Evolutionary conservation across 2,888 invertebrate species (phyloP), one percentile per base, ranked within the genome.

Genomic region (Cryptus viduatorius): DNA sequence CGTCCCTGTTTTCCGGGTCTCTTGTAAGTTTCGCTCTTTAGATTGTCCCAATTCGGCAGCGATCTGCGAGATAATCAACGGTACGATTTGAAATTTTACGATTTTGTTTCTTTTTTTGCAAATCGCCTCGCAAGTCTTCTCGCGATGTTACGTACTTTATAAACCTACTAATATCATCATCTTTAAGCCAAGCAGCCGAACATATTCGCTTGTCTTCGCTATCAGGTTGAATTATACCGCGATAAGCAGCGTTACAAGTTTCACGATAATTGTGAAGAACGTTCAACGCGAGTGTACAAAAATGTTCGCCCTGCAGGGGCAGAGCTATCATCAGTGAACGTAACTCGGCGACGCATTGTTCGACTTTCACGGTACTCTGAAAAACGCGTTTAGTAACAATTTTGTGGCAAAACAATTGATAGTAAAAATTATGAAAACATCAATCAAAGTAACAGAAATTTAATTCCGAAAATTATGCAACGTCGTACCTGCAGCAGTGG

Each of bases 91-190:
- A 80, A 44, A 24, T 79, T 77, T 24, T 16, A 24, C 46, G n/a
- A 10, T 16, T 67, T 44, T 19, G 48, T 37, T 24, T 46, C 19
- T 12, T 67, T 44, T 19, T 59, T 37, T 24, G 19, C 7, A 3
- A 8, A 10, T 44, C 10, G 10, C 16, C 3, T 42, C 42, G 12
- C n/a, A 10, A 24, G 12, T 24, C 12, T 56, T 24, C 12, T 56
- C 24, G 24, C 16, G 42, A n/a, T 56, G 93, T 3, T 89, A 94
- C 94, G 88, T 95, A 96, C 96, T 98, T 98, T 89, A 99, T 95
- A 94, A 98, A 98, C 76, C 98, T 94, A 91, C 97, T 98, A 84
- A 99, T 98, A 92, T 99, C 99, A 90, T 98, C 98, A 94, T 99
- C 99, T 88, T 98, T 98, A 0, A 98, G 95, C 98, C 98, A 98